Evolutionary conservation across 1,140 invertebrate genomes (phyloP), one percentile per base, ranked within the genome.

Genomic region (Macrotrachela quadricornifera): DNA sequence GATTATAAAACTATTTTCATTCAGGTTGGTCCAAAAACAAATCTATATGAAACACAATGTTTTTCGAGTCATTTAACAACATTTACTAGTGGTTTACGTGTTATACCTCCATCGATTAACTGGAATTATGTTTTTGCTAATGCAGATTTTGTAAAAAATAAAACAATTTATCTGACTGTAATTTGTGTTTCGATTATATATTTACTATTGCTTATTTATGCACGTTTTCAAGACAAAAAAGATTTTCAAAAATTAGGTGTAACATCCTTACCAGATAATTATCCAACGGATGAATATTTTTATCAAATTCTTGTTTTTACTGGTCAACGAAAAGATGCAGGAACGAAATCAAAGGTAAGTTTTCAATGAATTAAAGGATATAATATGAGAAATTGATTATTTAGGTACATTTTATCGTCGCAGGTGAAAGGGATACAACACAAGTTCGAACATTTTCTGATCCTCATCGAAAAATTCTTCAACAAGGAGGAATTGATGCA

Each of bases 171-270:
- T 30, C 8, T 30, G 8, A 30, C 21, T 30, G 8, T 30, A 30
- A 2, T 30, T 30, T 8, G 2, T 2, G 66, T 73, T 1, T 56
- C 74, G 18, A 59, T 63, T 1, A 37, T 74, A 1, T 75, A 74
- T 56, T 46, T 74, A 18, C 58, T 69, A 3, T 47, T 71, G 11
- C 51, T 73, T 1, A 64, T 74, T 13, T 75, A 71, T 67, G 68
- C 71, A 3, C 59, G 73, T 14, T 55, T 61, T 17, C 66, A 71
- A 63, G 74, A 76, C 60, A 73, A 71, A 48, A 71, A 70, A 54
- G 72, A 74, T 54, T 55, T 61, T 40, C 62, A 59, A 13, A 57
- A 62, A 65, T 68, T 66, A 65, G 67, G 67, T n/a, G 66, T 66
- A 10, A 58, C 62, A 6, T 66, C 66, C 0, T 56, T 70, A 40